Evolutionary conservation across 1,140 invertebrate genomes (phyloP).

Genomic region (Neodiprion pinetum): DNA sequence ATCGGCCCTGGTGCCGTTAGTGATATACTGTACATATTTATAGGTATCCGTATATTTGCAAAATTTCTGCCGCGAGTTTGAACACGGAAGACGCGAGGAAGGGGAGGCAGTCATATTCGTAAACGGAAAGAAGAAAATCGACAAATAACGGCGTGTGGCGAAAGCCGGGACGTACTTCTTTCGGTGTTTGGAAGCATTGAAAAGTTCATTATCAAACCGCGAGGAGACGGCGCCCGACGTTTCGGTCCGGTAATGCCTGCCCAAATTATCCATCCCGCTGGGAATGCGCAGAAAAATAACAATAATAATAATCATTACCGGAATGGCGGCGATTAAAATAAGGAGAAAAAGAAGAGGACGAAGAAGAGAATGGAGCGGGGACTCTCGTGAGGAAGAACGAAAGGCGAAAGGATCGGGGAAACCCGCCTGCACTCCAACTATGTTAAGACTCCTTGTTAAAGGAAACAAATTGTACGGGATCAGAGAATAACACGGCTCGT

Average conservation of each 20-base stretch:
- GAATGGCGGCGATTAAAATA: too few species aligned
- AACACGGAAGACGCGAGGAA: too few species aligned
- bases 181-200: not conserved
- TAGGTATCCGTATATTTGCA: too few species aligned
- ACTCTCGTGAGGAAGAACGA: not conserved
- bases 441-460: not conserved
- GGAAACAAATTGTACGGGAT: conserved; percentile 7
- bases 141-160: not conserved
- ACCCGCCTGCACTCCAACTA: not conserved
- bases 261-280: not conserved
- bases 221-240: too few species aligned
- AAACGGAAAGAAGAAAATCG: not conserved
- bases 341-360: not conserved
- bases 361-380: not conserved
- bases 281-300: not conserved
- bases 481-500: conserved; percentile 1
- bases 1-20: not conserved
- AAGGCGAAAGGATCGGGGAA: not conserved
- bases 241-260: not conserved
- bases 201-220: not conserved
- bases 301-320: conserved; percentile 3
- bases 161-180: not conserved
- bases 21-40: not conserved
- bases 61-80: too few species aligned
- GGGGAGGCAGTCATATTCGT: not conserved